These are phyloP conservation scores for Micromussa lordhowensis DNA, from an alignment of 92 coral and sea anemone genomes.

Conservation along the genomic window DNA sequence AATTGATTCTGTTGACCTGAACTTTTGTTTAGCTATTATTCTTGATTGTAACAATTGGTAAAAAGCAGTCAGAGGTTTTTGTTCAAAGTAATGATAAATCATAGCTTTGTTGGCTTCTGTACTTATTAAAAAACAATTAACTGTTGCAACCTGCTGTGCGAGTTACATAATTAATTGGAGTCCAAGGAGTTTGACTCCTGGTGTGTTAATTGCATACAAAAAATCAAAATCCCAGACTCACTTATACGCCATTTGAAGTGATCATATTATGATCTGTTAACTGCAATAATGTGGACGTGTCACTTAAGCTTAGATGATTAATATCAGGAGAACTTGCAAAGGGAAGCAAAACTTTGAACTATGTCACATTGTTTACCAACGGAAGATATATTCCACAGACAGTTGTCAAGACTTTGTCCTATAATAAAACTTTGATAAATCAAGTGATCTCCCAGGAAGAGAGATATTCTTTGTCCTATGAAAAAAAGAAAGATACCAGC, in stretches of 20 bases:
- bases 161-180: constrained; percentile 1
- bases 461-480: neutral
- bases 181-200: constrained; percentile 1
- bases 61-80: constrained; percentile 11
- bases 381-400: neutral
- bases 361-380: neutral
- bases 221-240: neutral
- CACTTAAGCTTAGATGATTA: neutral
- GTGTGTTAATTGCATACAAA: constrained; percentile 11
- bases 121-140: neutral
- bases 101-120: neutral
- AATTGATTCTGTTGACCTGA: neutral
- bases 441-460: neutral
- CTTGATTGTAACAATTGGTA: neutral
- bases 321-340: neutral
- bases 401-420: constrained; percentile 24
- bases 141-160: constrained; percentile 17
- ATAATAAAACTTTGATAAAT: neutral
- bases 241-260: neutral
- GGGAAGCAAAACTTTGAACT: neutral
- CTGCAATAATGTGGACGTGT: neutral
- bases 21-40: neutral
- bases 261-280: neutral
- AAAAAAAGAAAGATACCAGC: neutral
- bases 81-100: neutral